These are phyloP conservation scores for Philonicus albiceps DNA, from an alignment of 2,888 invertebrate genomes.

Conservation along the genomic window DNA sequence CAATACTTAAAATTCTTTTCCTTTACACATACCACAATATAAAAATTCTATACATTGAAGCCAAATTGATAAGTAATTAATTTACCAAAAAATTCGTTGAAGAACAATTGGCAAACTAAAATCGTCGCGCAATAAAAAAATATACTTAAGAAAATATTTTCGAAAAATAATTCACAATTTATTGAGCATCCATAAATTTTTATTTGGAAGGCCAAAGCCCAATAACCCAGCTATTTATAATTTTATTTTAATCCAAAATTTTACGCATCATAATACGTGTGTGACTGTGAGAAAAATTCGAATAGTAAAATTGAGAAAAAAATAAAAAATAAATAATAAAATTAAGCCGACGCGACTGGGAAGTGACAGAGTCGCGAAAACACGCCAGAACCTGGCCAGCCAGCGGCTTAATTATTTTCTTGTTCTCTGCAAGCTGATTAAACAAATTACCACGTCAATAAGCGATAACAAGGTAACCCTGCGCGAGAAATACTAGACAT, in stretches of 20 bases:
- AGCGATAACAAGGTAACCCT: neutral
- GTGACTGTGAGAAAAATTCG: neutral
- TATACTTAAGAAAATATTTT: neutral
- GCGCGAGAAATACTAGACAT: neutral
- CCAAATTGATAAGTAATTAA: neutral
- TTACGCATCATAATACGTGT: neutral
- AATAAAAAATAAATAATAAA: neutral
- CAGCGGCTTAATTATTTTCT: neutral
- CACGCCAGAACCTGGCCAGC: neutral
- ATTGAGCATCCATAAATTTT: neutral
- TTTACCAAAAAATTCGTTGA: neutral
- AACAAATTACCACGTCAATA: slow-evolving; percentile 13
- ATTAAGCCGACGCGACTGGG: neutral
- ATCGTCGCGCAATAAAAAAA: neutral
- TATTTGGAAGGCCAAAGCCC: neutral
- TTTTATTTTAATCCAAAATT: neutral
- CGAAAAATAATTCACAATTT: neutral
- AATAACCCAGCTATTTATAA: neutral
- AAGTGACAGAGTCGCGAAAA: neutral
- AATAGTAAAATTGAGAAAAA: neutral
- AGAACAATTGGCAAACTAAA: neutral
- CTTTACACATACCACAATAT: neutral
- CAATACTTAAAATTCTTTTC: neutral
- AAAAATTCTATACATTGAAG: neutral
- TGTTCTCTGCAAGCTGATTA: neutral